A percentile compares a stretch with the other conserved stretches of the same genome.
Conservation (phyloP, 1,140 invertebrate species). For the Diprion similis region DNA sequence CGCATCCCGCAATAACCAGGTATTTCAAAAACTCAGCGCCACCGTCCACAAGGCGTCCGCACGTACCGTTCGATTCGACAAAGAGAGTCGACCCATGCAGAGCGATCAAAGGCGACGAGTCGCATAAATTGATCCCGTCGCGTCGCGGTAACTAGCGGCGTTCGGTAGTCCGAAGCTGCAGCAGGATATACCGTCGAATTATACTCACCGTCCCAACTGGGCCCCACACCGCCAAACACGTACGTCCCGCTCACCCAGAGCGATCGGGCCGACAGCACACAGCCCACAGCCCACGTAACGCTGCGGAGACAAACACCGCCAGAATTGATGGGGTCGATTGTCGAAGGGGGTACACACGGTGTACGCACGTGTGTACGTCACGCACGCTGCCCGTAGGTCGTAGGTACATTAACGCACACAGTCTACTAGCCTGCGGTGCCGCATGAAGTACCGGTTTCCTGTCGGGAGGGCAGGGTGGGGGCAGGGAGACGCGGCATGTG, state of each 20-base stretch:
- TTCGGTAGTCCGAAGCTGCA: too few relatives aligned
- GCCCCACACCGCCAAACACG: too few relatives aligned
- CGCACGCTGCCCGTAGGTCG: not conserved
- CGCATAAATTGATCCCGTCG: not conserved
- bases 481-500: too few relatives aligned
- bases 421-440: not conserved
- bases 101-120: not conserved
- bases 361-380: not conserved
- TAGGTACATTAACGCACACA: not conserved
- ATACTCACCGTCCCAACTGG: too few relatives aligned
- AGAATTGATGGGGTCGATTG: constrained; percentile 4
- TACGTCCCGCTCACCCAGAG: too few relatives aligned
- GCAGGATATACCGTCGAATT: too few relatives aligned
- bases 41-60: too few relatives aligned
- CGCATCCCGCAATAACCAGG: too few relatives aligned
- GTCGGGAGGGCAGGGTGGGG: constrained; percentile 26
- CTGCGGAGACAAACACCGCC: constrained; percentile 5
- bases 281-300: not conserved
- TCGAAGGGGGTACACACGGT: not conserved
- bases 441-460: constrained; percentile 40
- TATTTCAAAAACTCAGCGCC: too few relatives aligned
- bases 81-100: not conserved
- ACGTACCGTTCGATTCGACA: not conserved
- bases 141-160: too few relatives aligned
- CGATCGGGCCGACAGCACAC: too few relatives aligned